Evolutionary conservation across 2,888 invertebrate species (phyloP).

Genomic region (Cacoxenus indagator): DNA sequence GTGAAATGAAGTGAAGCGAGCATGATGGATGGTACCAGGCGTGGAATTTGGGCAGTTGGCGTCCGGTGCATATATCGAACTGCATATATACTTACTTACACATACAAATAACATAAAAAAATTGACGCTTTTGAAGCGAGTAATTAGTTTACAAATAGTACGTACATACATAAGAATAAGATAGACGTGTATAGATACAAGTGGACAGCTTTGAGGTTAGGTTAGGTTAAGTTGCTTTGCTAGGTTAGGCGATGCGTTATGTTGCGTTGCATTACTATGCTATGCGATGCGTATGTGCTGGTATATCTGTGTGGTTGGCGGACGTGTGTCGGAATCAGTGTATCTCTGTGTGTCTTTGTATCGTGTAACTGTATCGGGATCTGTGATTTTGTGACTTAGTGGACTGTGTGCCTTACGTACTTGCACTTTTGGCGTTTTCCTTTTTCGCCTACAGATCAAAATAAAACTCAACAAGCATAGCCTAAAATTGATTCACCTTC

Average conservation of each 20-base stretch:
- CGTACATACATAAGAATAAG: conserved; percentile 7
- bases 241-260: conserved; percentile 31
- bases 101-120: conserved; percentile 10
- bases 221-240: conserved; percentile 11
- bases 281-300: conserved; percentile 33
- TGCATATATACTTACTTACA: conserved; percentile 1
- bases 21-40: conserved; percentile 42
- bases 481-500: conserved; percentile 71
- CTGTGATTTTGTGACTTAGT: conserved; percentile 17
- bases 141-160: conserved; percentile 5
- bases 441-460: conserved; percentile 62
- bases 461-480: conserved; percentile 69
- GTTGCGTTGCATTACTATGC: conserved; percentile 26
- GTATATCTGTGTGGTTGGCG: background rate
- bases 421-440: background rate
- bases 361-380: conserved; percentile 8
- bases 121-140: conserved; percentile 3
- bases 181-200: conserved; percentile 17
- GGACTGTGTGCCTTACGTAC: conserved; percentile 19
- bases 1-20: background rate
- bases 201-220: background rate
- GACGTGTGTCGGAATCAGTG: conserved; percentile 17
- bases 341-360: conserved; percentile 17
- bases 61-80: background rate
- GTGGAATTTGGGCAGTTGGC: no score